Percentiles rank a stretch among this genome's conserved stretches.
phyloP scores from a whole-genome alignment of 2,113 vertebrate species.

The Elanus axillaris region DNA sequence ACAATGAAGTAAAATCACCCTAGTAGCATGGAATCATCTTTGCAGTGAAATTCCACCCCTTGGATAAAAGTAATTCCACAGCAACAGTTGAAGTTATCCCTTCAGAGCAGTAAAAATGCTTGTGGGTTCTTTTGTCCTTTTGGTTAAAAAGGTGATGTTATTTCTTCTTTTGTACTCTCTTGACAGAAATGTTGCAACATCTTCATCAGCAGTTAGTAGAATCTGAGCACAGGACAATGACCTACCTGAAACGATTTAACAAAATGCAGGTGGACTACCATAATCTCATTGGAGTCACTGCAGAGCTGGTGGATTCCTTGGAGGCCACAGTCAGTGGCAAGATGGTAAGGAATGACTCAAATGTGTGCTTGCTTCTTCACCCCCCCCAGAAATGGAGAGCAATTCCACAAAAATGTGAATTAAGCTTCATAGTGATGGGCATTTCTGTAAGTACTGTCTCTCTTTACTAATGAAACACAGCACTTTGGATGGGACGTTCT shows the following conservation, averaged over 20 bases:
- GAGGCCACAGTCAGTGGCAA: conserved; percentile 90
- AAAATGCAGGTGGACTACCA: conserved; percentile 87
- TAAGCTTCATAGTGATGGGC: rapidly evolving
- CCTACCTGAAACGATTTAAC: conserved; percentile 78
- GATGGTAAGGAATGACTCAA: conserved; percentile 76
- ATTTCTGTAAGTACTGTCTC: neutral
- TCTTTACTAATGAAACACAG: neutral
- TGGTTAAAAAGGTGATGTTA: neutral
- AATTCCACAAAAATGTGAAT: neutral
- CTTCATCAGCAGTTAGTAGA: conserved; percentile 85
- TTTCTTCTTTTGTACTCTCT: neutral
- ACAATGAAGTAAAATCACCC: neutral
- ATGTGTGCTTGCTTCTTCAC: neutral
- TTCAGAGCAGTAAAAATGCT: neutral
- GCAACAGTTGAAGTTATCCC: neutral
- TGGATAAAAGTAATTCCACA: neutral
- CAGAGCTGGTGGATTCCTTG: conserved; percentile 91
- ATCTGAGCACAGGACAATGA: conserved; percentile 76
- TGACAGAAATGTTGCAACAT: conserved; percentile 79
- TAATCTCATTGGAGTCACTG: conserved; percentile 87
- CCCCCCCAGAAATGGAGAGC: neutral
- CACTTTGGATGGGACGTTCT: neutral
- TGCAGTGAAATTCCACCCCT: neutral
- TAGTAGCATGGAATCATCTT: neutral
- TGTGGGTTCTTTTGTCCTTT: neutral